phyloP scores from a whole-genome alignment of 2,113 vertebrate species.

The Entelurus aequoreus region DNA sequence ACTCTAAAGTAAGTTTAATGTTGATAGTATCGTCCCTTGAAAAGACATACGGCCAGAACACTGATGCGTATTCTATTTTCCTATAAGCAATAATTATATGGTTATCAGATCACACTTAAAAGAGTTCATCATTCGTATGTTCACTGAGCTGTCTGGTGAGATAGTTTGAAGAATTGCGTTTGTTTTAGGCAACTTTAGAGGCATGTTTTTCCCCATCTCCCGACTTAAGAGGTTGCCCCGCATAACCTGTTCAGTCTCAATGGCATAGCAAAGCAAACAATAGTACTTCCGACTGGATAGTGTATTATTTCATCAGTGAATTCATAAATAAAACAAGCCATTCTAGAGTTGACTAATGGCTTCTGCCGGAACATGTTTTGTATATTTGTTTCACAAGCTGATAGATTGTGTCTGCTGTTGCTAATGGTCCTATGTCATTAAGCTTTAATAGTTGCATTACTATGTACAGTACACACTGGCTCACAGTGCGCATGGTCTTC shows the following conservation, averaged over 20 bases:
- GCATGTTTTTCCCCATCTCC: too few relatives aligned
- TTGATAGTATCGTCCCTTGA: too few relatives aligned
- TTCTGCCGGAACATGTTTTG: conserved; percentile 21
- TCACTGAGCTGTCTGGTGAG: too few relatives aligned
- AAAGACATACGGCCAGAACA: too few relatives aligned
- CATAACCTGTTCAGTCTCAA: not conserved
- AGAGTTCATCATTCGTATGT: too few relatives aligned
- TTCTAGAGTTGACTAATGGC: conserved; percentile 33
- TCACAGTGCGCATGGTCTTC: conserved; percentile 20
- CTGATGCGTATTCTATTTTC: too few relatives aligned
- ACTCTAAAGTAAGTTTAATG: too few relatives aligned
- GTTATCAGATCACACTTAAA: too few relatives aligned
- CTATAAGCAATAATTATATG: too few relatives aligned
- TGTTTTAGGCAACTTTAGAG: not conserved
- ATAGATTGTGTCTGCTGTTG: conserved; percentile 25
- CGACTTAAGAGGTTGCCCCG: not conserved
- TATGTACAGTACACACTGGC: conserved; percentile 2
- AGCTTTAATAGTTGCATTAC: conserved; percentile 38
- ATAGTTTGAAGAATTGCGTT: too few relatives aligned
- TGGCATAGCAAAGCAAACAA: conserved; percentile 23
- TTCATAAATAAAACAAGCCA: conserved; percentile 47
- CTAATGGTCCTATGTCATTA: conserved; percentile 41
- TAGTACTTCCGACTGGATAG: conserved; percentile 31
- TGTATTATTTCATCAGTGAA: conserved; percentile 36
- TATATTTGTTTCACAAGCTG: conserved; percentile 32